Evolutionary conservation across 2,888 invertebrate genomes (phyloP).

Genomic region (Augiades crinisus): DNA sequence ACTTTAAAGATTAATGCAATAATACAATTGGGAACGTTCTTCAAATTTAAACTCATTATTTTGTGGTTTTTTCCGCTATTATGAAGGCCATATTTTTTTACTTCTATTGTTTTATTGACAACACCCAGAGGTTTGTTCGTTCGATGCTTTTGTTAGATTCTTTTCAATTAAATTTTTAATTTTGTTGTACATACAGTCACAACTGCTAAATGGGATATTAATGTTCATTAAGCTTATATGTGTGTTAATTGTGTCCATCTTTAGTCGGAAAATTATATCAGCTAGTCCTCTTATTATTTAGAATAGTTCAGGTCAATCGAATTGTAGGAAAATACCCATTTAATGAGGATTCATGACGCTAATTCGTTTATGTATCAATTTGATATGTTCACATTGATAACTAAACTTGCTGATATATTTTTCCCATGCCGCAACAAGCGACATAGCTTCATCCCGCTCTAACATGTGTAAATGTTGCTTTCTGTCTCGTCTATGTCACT

Average conservation of each 20-base stretch:
- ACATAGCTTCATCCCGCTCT: conserved; percentile 66
- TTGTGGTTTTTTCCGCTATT: background rate
- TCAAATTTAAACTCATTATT: too few species aligned
- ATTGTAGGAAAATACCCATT: too few species aligned
- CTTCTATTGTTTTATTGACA: too few species aligned
- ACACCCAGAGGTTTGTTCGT: conserved; percentile 28
- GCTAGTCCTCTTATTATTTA: too few species aligned
- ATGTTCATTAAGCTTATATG: conserved; percentile 8
- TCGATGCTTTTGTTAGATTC: conserved; percentile 8
- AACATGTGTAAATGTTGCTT: conserved; percentile 79
- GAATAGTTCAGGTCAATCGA: too few species aligned
- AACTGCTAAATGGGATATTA: conserved; percentile 1
- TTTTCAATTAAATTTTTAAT: background rate
- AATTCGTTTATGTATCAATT: too few species aligned
- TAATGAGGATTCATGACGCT: too few species aligned
- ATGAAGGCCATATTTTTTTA: conserved; percentile 9
- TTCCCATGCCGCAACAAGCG: conserved; percentile 15
- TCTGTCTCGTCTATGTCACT: conserved; percentile 69
- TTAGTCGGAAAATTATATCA: conserved; percentile 6
- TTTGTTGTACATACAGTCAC: background rate
- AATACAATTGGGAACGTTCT: too few species aligned
- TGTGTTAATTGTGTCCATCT: conserved; percentile 10
- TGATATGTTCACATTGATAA: too few species aligned
- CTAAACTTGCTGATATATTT: background rate
- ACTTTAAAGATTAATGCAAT: too few species aligned